A percentile compares a stretch with the other conserved stretches of the same genome.
Conservation (phyloP, 2,888 invertebrate genomes). For the Caprella mutica region DNA sequence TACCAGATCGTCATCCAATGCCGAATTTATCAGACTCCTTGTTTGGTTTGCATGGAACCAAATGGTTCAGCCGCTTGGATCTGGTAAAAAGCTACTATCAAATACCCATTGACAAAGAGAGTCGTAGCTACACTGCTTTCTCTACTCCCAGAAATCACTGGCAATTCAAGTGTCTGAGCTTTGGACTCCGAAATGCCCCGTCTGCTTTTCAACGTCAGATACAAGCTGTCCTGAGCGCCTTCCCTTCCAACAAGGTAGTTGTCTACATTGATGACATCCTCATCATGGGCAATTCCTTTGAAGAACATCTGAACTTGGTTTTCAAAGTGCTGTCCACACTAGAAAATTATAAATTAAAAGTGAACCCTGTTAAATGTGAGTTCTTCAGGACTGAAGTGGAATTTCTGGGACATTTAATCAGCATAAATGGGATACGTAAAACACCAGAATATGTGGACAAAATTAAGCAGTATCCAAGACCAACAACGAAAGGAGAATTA, state of each 20-base stretch:
- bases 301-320: neutral
- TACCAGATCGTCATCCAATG: neutral
- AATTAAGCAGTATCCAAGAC: neutral
- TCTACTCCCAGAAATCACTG: neutral
- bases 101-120: neutral
- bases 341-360: neutral
- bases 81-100: neutral
- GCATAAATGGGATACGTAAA: neutral
- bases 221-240: neutral
- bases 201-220: neutral
- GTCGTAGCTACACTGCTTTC: neutral
- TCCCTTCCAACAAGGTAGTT: neutral
- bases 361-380: neutral
- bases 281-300: neutral
- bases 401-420: neutral
- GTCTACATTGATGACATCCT: slow-evolving; percentile 2
- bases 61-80: neutral
- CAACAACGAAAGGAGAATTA: neutral
- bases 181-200: neutral
- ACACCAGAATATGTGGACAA: neutral
- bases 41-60: slow-evolving; percentile 5
- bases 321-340: neutral
- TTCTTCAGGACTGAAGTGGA: neutral
- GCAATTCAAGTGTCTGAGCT: neutral
- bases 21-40: neutral